These are phyloP conservation scores for Drosophila gaucha DNA, from an alignment of 2,888 invertebrate species.

Conservation along the genomic window DNA sequence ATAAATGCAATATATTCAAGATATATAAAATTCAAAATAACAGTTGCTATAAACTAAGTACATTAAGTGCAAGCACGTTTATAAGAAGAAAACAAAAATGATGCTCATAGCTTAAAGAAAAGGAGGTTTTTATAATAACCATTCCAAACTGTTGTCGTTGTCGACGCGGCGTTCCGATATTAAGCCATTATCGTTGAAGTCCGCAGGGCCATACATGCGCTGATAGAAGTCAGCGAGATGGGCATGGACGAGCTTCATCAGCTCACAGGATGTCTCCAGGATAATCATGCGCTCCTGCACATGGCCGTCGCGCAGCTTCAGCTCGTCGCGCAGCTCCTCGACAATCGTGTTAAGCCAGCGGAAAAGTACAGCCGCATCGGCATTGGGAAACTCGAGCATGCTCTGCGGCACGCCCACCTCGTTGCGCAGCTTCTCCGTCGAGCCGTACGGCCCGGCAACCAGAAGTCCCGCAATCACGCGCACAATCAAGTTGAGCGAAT, in stretches of 20 bases:
- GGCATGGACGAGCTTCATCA: constrained; percentile 39
- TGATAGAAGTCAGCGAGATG: constrained; percentile 30
- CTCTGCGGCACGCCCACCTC: constrained; percentile 44
- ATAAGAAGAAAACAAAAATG: neutral
- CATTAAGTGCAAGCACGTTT: no score
- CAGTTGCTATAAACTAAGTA: no score
- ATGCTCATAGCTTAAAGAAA: neutral
- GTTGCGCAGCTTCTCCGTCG: constrained; percentile 35
- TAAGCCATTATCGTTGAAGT: constrained; percentile 17
- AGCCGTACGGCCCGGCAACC: constrained; percentile 47
- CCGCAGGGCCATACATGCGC: neutral
- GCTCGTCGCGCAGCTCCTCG: constrained; percentile 42
- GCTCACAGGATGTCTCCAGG: constrained; percentile 49
- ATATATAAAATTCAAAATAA: no score
- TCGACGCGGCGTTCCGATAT: constrained; percentile 10
- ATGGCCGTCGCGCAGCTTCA: constrained; percentile 30
- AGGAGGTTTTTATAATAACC: constrained; percentile 24
- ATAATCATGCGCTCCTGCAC: constrained; percentile 50
- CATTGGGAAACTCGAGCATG: constrained; percentile 30
- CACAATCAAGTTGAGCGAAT: constrained; percentile 53
- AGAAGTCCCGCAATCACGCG: constrained; percentile 39
- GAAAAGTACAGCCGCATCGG: constrained; percentile 50
- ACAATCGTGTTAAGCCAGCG: constrained; percentile 58
- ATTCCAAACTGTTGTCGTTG: constrained; percentile 28
- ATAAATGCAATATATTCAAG: neutral